phyloP scores from a whole-genome alignment of 1,140 invertebrate genomes.

The Rhopalosiphum padi region DNA sequence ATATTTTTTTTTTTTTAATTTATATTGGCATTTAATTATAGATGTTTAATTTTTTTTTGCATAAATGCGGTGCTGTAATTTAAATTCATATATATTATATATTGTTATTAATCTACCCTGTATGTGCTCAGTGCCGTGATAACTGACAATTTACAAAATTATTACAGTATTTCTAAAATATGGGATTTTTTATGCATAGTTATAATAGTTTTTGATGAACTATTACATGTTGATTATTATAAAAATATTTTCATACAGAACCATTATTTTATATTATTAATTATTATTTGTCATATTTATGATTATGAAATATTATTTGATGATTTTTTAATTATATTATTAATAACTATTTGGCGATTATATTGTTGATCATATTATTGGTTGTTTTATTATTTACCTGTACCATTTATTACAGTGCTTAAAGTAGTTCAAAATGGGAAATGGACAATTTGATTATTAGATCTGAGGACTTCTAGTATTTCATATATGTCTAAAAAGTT shows the following conservation, averaged over 20 bases:
- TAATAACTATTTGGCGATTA: too few relatives aligned
- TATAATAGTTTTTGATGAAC: conserved; percentile 15
- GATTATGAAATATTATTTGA: not conserved
- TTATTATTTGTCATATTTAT: not conserved
- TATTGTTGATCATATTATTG: not conserved
- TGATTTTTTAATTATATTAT: not conserved
- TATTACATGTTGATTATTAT: not conserved
- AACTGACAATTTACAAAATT: not conserved
- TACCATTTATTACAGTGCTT: not conserved
- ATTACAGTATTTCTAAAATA: not conserved
- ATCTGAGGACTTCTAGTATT: not conserved
- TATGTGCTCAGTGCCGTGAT: not conserved
- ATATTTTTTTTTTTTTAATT: not conserved
- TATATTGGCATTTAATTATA: not conserved
- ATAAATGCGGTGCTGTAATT: not conserved
- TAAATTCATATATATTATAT: not conserved
- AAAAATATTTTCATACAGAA: not conserved
- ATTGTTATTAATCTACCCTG: not conserved
- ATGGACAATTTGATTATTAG: not conserved
- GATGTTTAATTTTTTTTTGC: not conserved
- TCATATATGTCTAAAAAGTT: not conserved
- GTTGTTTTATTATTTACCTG: not conserved
- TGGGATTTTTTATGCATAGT: not conserved
- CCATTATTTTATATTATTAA: not conserved
- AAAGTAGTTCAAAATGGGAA: not conserved